phyloP scores from a whole-genome alignment of 2,113 vertebrate species.

The Anthoscopus minutus region DNA sequence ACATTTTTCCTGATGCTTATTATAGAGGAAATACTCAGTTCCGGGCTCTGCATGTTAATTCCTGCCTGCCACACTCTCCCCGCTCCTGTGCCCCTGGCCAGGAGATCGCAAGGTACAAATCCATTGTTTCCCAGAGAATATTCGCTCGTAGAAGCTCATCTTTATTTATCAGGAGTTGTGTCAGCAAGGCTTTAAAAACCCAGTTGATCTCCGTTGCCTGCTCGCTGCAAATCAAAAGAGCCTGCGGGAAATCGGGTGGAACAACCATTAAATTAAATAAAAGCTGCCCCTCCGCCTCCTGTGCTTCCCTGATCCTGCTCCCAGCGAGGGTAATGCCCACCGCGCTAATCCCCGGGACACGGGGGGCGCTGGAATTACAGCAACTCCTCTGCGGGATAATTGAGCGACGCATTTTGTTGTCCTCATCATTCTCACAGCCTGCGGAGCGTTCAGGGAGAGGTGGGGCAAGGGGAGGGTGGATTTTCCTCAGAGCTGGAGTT shows the following conservation, averaged over 20 bases:
- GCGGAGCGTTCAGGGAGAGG: neutral
- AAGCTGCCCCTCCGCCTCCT: neutral
- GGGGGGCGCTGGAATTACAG: neutral
- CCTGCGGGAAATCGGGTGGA: constrained; percentile 18
- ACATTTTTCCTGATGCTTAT: neutral
- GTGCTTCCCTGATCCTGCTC: neutral
- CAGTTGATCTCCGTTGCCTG: constrained; percentile 18
- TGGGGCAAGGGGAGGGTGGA: neutral
- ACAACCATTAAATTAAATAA: neutral
- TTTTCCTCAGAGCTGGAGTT: neutral
- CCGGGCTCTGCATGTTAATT: neutral
- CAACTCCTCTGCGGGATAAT: neutral
- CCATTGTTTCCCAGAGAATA: constrained; percentile 29
- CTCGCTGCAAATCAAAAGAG: constrained; percentile 12
- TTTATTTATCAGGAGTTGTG: constrained; percentile 48
- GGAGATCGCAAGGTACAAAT: neutral
- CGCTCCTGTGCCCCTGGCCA: neutral
- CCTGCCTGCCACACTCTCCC: neutral
- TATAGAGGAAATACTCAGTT: neutral
- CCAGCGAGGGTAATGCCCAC: neutral
- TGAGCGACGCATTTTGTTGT: neutral
- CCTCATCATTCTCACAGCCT: neutral
- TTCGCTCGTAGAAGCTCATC: constrained; percentile 8
- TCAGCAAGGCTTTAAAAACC: constrained; percentile 33
- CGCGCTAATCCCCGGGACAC: neutral